A percentile compares a stretch with the other conserved stretches of the same genome.
phyloP scores from a whole-genome alignment of 1,140 invertebrate species.

The Bombus difficillimus region DNA sequence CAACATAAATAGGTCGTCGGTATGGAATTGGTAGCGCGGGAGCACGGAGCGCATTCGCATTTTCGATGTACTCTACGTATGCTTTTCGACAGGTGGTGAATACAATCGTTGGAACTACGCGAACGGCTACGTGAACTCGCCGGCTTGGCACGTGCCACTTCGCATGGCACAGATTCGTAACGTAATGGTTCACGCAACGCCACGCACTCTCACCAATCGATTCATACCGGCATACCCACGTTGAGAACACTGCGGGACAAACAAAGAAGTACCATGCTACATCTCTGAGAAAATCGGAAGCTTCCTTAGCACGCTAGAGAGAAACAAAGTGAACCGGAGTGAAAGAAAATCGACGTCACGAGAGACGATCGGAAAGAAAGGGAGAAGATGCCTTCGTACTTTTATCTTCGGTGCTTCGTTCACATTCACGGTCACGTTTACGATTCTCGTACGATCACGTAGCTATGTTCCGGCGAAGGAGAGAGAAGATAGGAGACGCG shows the following conservation, averaged over 20 bases:
- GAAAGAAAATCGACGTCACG: not conserved
- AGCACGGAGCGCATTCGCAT: constrained; percentile 2
- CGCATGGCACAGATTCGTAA: constrained; percentile 82
- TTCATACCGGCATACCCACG: constrained; percentile 78
- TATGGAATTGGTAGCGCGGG: not conserved
- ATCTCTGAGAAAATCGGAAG: constrained; percentile 20
- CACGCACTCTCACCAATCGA: constrained; percentile 82
- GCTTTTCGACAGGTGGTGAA: constrained; percentile 83
- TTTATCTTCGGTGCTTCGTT: constrained; percentile 27
- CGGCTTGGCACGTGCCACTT: constrained; percentile 82
- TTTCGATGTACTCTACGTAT: constrained; percentile 65
- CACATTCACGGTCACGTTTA: constrained; percentile 11
- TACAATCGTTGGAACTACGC: constrained; percentile 81
- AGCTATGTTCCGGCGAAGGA: not conserved
- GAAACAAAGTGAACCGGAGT: not conserved
- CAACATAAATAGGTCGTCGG: too few species aligned
- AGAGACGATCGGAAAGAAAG: not conserved
- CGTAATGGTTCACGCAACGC: constrained; percentile 83
- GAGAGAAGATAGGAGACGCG: not conserved
- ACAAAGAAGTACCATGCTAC: constrained; percentile 68
- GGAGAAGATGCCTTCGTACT: constrained; percentile 18
- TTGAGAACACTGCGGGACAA: constrained; percentile 59
- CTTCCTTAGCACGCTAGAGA: constrained; percentile 34
- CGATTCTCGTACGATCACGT: not conserved
- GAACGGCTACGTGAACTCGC: constrained; percentile 82